Base-by-base conservation (phyloP, 1,140 invertebrate genomes). In the Megathymus violae region DNA sequence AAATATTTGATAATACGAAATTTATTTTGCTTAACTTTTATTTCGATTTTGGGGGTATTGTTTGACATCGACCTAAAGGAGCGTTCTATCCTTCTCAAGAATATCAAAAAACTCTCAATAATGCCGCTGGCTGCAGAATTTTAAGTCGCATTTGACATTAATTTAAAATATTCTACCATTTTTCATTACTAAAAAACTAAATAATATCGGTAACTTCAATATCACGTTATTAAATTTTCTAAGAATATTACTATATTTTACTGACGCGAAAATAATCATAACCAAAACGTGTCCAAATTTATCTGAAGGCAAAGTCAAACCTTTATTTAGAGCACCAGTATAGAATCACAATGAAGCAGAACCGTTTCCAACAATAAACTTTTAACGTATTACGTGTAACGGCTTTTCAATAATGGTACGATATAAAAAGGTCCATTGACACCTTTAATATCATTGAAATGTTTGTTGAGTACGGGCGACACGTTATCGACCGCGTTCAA, bases 381-480 rank as follows among this genome's bases (percentile, higher is more conserved):
- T 7, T 7, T 31, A 31, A 31, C 27, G 7, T 31, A 7, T 31
- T 7, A 31, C 27, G 4, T 31, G 7, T 4, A 31, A 31, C 27
- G 27, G 27, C 7, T 4, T 31, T 31, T 22, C 19, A 22, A 22
- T 22, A 22, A 22, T 6, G 27, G 1, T 31, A 31, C 7, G 4
- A 9, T 31, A 31, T 31, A 31, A 22, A 46, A 46, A 46, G 2
- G 43, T 46, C 43, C 43, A 46, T 46, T 19, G 43, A 46, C 43
- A 22, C 43, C 3, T 22, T 22, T 43, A 43, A 43, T 43, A 43
- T 43, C 41, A 43, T 43, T 46, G 43, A 46, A 46, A 46, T 46
- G 43, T 46, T 46, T 46, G 43, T 22, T 22, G 17, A 22, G 17
- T 43, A 11, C 38, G 14, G 14, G 14, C 43, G 17, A 3, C 43